Evolutionary conservation across 2,888 invertebrate genomes (phyloP).

Genomic region (Lasioglossum calceatum): DNA sequence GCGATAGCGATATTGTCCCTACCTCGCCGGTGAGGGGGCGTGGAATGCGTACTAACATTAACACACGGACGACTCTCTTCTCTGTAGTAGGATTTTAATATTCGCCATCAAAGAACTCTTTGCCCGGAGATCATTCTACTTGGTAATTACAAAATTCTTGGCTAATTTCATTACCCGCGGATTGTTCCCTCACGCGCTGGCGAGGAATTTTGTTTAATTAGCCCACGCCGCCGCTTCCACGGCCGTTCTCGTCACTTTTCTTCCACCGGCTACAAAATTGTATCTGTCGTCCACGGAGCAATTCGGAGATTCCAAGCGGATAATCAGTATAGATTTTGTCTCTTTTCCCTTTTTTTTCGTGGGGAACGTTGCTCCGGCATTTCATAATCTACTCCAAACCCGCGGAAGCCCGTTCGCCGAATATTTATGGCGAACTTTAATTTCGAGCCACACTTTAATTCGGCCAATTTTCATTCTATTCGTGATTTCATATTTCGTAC

Average conservation of each 20-base stretch:
- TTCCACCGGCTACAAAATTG: not conserved
- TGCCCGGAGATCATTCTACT: slow-evolving; percentile 19
- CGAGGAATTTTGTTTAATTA: slow-evolving; percentile 53
- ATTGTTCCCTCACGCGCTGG: slow-evolving; percentile 25
- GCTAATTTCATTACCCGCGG: slow-evolving; percentile 41
- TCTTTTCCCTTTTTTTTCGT: not conserved
- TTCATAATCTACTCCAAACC: not conserved
- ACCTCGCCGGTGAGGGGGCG: not conserved
- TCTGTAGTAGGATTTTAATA: slow-evolving; percentile 29
- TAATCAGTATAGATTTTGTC: not conserved
- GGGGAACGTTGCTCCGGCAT: not conserved
- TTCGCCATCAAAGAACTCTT: slow-evolving; percentile 27
- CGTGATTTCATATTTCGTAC: not conserved
- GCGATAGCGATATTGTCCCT: not conserved
- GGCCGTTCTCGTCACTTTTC: slow-evolving; percentile 1
- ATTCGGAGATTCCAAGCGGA: not conserved
- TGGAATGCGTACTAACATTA: slow-evolving; percentile 17
- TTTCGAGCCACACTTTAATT: not conserved
- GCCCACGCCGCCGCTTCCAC: slow-evolving; percentile 5
- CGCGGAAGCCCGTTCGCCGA: not conserved
- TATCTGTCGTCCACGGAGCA: not conserved
- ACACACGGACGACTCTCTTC: not conserved
- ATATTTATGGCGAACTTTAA: not conserved
- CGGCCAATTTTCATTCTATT: not conserved
- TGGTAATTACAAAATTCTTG: slow-evolving; percentile 52